Conservation (phyloP, 2,797 vertebrate species). For the Periophthalmus magnuspinnatus region DNA sequence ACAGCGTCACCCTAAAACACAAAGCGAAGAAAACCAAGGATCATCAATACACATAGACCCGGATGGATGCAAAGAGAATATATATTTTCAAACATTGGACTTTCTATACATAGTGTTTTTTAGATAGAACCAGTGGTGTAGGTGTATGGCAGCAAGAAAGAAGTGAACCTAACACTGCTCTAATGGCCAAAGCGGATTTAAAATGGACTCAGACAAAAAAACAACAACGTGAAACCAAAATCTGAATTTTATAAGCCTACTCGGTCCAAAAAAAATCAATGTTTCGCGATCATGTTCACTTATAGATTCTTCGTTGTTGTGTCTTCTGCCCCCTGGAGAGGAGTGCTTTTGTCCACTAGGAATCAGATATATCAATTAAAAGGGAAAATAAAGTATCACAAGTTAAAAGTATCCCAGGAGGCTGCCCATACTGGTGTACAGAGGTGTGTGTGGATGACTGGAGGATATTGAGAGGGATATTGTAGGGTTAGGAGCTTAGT, state of each 20-base stretch:
- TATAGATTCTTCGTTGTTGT: not conserved
- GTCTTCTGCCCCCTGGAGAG: not conserved
- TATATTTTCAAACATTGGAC: slow-evolving; percentile 23
- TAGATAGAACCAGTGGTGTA: slow-evolving; percentile 13
- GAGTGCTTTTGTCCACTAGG: slow-evolving; percentile 10
- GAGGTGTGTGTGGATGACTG: slow-evolving; percentile 56
- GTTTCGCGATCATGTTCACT: not conserved
- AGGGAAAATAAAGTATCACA: slow-evolving; percentile 52
- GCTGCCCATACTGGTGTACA: slow-evolving; percentile 57
- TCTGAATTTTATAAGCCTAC: not conserved
- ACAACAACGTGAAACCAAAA: not conserved
- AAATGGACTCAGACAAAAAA: not conserved
- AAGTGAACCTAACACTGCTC: slow-evolving; percentile 41
- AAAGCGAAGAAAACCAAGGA: slow-evolving; percentile 13
- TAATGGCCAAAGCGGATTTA: not conserved
- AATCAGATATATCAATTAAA: slow-evolving; percentile 51
- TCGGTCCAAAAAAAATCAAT: not conserved
- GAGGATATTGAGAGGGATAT: slow-evolving; percentile 64
- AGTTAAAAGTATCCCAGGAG: slow-evolving; percentile 58
- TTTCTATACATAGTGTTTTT: slow-evolving; percentile 18
- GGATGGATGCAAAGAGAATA: not conserved
- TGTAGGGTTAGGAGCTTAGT: slow-evolving; percentile 65
- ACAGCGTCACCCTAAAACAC: slow-evolving; percentile 65
- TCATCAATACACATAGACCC: slow-evolving; percentile 13
- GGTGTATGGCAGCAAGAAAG: slow-evolving; percentile 44